Evolutionary conservation across 2,888 invertebrate species (phyloP).

Genomic region (Caenorhabditis doughertyi): DNA sequence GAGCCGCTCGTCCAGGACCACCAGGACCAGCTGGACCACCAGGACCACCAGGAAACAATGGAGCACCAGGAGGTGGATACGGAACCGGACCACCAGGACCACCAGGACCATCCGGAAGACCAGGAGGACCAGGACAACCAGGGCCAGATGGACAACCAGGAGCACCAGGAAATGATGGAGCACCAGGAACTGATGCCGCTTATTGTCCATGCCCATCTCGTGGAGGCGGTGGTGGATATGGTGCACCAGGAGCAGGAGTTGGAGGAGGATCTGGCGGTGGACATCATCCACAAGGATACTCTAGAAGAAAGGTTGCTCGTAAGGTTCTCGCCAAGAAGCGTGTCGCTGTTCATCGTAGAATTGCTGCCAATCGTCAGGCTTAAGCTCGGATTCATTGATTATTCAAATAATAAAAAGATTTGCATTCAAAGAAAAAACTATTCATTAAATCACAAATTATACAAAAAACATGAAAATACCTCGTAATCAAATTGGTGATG

Average conservation of each 20-base stretch:
- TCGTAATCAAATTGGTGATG: slow-evolving; percentile 27
- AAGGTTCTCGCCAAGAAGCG: slow-evolving; percentile 58
- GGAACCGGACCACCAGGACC: slow-evolving; percentile 66
- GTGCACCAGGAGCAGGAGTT: slow-evolving; percentile 19
- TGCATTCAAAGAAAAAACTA: background rate
- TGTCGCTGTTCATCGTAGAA: slow-evolving; percentile 48
- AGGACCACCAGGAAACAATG: slow-evolving; percentile 64
- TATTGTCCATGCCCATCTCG: slow-evolving; percentile 64
- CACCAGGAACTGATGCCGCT: slow-evolving; percentile 64
- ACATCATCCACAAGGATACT: slow-evolving; percentile 46
- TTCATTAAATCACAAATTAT: background rate
- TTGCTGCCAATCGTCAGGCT: slow-evolving; percentile 43
- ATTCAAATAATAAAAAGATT: background rate
- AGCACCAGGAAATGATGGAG: slow-evolving; percentile 63
- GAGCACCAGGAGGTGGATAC: slow-evolving; percentile 65
- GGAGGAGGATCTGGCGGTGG: slow-evolving; percentile 6
- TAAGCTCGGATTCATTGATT: background rate
- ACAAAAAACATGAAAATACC: slow-evolving; percentile 32
- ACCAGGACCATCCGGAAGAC: slow-evolving; percentile 64
- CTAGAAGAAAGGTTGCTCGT: slow-evolving; percentile 56
- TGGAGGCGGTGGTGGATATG: slow-evolving; percentile 47
- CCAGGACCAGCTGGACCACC: slow-evolving; percentile 66
- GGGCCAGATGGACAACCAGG: slow-evolving; percentile 63
- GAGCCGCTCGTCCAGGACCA: slow-evolving; percentile 61
- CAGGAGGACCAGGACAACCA: slow-evolving; percentile 64